A percentile compares a stretch with the other conserved stretches of the same genome.
These are phyloP conservation scores for Branchipolynoe longqiensis DNA, from an alignment of 2,888 invertebrate genomes.

Conservation along the genomic window DNA sequence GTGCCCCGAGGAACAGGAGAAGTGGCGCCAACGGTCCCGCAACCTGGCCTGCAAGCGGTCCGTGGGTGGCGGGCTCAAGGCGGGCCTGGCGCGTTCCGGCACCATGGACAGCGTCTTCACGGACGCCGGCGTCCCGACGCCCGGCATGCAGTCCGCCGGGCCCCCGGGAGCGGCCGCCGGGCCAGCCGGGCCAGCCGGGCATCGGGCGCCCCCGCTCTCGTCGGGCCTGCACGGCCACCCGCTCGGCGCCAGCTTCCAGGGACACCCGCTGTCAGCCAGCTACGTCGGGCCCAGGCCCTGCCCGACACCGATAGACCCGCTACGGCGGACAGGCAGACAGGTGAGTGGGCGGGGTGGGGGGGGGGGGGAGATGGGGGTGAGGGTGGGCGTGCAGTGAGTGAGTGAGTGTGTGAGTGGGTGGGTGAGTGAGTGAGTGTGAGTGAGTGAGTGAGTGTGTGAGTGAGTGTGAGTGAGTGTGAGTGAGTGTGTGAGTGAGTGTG, in stretches of 20 bases:
- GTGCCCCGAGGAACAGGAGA: constrained; percentile 85
- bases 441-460: too few species aligned
- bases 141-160: not conserved
- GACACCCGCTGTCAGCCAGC: constrained; percentile 12
- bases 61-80: constrained; percentile 38
- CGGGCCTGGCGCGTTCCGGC: constrained; percentile 15
- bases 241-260: constrained; percentile 22
- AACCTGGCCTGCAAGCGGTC: constrained; percentile 37
- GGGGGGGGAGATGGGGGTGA: too few species aligned
- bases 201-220: constrained; percentile 4
- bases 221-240: constrained; percentile 31
- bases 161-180: not conserved
- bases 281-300: not conserved
- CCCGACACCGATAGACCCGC: constrained; percentile 35
- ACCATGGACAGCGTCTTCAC: constrained; percentile 60
- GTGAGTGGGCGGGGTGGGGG: too few species aligned
- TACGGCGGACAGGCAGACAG: constrained; percentile 23
- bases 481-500: too few species aligned
- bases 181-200: not conserved
- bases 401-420: too few species aligned
- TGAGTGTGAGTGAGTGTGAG: too few species aligned
- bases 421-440: too few species aligned
- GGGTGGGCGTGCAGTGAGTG: too few species aligned
- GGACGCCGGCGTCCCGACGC: constrained; percentile 7
- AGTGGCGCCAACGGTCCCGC: constrained; percentile 89